Evolutionary conservation across 2,797 vertebrate species (phyloP).

Genomic region (Myotis pilosus): DNA sequence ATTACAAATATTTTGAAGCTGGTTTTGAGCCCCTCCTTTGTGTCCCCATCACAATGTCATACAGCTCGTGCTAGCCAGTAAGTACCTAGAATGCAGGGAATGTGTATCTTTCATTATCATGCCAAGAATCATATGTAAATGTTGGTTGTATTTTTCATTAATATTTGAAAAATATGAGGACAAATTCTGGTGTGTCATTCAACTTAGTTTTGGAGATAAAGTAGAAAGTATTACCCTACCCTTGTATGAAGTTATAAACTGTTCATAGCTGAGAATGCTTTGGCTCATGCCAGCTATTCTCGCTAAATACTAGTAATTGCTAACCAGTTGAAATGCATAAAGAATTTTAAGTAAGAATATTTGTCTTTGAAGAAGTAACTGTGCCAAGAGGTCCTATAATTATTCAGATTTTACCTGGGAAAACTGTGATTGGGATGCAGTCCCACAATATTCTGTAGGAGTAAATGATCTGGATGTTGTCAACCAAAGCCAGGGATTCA

Average conservation of each 20-base stretch:
- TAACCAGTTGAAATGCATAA: not conserved
- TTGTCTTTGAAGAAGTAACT: not conserved
- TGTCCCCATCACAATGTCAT: not conserved
- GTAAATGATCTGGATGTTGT: not conserved
- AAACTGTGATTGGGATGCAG: not conserved
- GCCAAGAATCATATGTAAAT: not conserved
- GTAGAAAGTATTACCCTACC: not conserved
- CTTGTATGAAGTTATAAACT: not conserved
- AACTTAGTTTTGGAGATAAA: conserved; percentile 23
- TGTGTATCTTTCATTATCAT: not conserved
- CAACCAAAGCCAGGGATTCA: not conserved
- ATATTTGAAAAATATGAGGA: not conserved
- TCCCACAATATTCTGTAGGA: not conserved
- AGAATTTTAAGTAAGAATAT: not conserved
- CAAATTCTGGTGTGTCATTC: not conserved
- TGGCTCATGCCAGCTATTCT: not conserved
- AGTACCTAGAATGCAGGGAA: not conserved
- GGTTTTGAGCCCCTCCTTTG: not conserved
- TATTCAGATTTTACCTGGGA: not conserved
- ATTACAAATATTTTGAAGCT: not conserved
- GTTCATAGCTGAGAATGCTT: not conserved
- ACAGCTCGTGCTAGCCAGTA: not conserved
- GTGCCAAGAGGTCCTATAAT: not conserved
- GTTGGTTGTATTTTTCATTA: conserved; percentile 6
- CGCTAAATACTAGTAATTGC: not conserved